Conservation (phyloP, 2,888 invertebrate species). For the Cataglyphis livida region DNA sequence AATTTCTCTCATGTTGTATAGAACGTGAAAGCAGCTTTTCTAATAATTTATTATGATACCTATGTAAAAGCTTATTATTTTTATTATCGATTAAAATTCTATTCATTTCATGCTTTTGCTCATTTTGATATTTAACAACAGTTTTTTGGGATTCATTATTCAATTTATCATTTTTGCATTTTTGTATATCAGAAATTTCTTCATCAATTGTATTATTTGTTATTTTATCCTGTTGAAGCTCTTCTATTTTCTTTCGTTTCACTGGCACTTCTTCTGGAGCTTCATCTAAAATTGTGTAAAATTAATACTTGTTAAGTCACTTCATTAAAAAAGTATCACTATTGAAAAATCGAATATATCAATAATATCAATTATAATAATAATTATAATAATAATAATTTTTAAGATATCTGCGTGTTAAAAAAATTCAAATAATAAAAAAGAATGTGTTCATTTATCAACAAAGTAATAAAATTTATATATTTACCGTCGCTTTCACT, state of each 20-base stretch:
- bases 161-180: neutral
- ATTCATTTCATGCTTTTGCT: conserved; percentile 12
- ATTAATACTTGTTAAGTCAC: neutral
- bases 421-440: conserved; percentile 38
- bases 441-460: conserved; percentile 10
- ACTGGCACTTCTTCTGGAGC: conserved; percentile 77
- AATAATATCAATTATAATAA: neutral
- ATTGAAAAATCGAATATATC: neutral
- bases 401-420: neutral
- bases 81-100: conserved; percentile 15
- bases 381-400: conserved; percentile 14
- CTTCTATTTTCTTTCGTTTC: conserved; percentile 71
- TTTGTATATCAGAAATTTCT: conserved; percentile 7
- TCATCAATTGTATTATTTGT: conserved; percentile 18
- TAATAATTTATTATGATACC: conserved; percentile 85
- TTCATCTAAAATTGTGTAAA: conserved; percentile 73
- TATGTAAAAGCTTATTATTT: conserved; percentile 46
- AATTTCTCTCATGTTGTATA: conserved; percentile 94
- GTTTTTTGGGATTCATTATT: neutral
- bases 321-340: neutral
- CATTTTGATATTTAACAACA: conserved; percentile 23
- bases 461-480: neutral
- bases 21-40: conserved; percentile 91
- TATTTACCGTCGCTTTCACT: conserved; percentile 78
- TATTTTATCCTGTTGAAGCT: conserved; percentile 20